Evolutionary conservation across 2,888 invertebrate species (phyloP), one percentile per base, ranked within the genome.

Genomic region (Harpagoxenus sublaevis): DNA sequence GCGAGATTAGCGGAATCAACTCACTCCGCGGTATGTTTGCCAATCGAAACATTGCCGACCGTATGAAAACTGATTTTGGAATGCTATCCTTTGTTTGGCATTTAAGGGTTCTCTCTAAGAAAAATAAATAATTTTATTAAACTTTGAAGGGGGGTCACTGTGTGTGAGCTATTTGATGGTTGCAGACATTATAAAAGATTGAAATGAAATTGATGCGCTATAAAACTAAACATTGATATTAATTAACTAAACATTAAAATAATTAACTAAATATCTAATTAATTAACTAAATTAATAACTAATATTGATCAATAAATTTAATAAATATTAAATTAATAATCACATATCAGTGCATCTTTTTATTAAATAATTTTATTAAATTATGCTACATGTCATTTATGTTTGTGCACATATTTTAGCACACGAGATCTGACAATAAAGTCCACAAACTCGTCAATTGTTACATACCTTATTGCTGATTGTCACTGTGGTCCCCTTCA

Each of bases 1-100:
- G 51, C 79, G 84, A 84, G 81, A 75, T 84, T 75, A 77, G 86
- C 70, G 88, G 83, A 88, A 88, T 89, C 89, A 83, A 82, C 74
- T 48, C 57, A 35, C 45, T 31, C 68, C n/a, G 68, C 35, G 57
- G 79, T 79, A 48, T 23, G 60, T 60, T 79, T 23, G 63, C 75
- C 65, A 68, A 53, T 28, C 60, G 79, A 48, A 79, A 79, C 70
- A 57, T n/a, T n/a, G 70, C 35, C 48, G 23, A 60, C 12, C 15
- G 48, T 31, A 57, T 31, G 48, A 70, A 79, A 71, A 79, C 71
- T 60, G 48, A 71, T 60, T 51, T 48, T 12, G 60, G 48, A 45
- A 71, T 57, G 66, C 23, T 45, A 28, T 42, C 55, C 66, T 68
- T 78, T 55, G 53, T 68, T n/a, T 23, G 42, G 9, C 55, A 63